Percentiles rank a stretch among this genome's conserved stretches.
Evolutionary conservation across 2,888 invertebrate species (phyloP).

Genomic region (Smittia sp.): DNA sequence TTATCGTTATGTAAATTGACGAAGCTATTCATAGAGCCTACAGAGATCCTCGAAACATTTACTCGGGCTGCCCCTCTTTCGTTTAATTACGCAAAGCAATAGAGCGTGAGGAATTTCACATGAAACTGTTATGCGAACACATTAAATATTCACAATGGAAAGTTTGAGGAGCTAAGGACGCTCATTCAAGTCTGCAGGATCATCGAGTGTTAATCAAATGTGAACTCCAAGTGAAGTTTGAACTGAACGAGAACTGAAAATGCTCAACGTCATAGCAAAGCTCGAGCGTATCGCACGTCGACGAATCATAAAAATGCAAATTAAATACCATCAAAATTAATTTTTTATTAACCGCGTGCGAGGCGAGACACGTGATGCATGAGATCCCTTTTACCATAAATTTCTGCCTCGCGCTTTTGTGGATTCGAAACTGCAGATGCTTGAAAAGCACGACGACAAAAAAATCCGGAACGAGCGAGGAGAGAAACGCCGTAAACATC

Average conservation of each 20-base stretch:
- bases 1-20: too few relatives aligned
- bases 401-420: background rate
- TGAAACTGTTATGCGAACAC: too few relatives aligned
- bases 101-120: background rate
- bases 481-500: background rate
- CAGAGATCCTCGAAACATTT: too few relatives aligned
- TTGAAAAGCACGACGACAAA: background rate
- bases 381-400: background rate
- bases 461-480: background rate
- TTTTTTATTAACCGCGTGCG: slow-evolving; percentile 40
- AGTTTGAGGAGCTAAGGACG: background rate
- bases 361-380: slow-evolving; percentile 28
- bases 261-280: too few relatives aligned
- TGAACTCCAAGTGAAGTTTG: background rate
- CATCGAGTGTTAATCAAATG: background rate
- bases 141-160: background rate
- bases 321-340: slow-evolving; percentile 36
- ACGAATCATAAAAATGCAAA: slow-evolving; percentile 38
- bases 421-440: background rate
- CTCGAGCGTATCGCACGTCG: background rate
- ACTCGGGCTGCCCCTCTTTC: too few relatives aligned
- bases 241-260: too few relatives aligned
- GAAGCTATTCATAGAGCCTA: too few relatives aligned
- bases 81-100: background rate
- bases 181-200: background rate